Evolutionary conservation across 2,888 invertebrate genomes (phyloP).

Genomic region (Philopedon plagiatum): DNA sequence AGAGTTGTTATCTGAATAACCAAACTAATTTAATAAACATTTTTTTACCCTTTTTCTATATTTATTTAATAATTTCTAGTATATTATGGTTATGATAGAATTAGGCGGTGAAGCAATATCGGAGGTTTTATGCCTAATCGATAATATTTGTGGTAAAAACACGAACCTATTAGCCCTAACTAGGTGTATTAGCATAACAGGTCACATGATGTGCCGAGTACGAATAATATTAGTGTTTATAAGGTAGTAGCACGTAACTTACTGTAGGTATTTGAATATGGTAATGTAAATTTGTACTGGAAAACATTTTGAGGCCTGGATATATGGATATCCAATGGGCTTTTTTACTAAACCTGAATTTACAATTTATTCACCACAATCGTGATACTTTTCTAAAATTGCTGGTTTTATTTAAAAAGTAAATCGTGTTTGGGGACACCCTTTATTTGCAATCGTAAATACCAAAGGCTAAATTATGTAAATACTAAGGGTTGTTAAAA

Average conservation of each 20-base stretch:
- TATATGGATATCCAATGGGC: background rate
- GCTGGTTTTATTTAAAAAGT: no score
- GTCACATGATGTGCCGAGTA: conserved; percentile 12
- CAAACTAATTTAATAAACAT: no score
- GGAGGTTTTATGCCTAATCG: conserved; percentile 1
- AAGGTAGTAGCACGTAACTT: conserved; percentile 4
- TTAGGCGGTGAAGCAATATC: background rate
- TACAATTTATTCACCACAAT: no score
- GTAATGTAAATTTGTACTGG: background rate
- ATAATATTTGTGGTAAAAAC: conserved; percentile 4
- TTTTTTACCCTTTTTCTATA: no score
- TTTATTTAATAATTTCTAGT: background rate
- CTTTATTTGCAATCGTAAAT: no score
- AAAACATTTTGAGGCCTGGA: background rate
- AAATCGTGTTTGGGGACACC: no score
- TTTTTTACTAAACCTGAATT: no score
- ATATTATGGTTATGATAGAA: background rate
- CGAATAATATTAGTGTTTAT: conserved; percentile 12
- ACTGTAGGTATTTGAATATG: background rate
- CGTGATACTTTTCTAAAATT: no score
- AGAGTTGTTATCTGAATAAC: no score
- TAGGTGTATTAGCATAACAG: conserved; percentile 8
- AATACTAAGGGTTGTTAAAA: no score
- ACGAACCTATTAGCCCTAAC: conserved; percentile 12
- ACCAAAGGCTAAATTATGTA: no score